phyloP scores from a whole-genome alignment of 2,797 vertebrate species.

The Manis pentadactyla region DNA sequence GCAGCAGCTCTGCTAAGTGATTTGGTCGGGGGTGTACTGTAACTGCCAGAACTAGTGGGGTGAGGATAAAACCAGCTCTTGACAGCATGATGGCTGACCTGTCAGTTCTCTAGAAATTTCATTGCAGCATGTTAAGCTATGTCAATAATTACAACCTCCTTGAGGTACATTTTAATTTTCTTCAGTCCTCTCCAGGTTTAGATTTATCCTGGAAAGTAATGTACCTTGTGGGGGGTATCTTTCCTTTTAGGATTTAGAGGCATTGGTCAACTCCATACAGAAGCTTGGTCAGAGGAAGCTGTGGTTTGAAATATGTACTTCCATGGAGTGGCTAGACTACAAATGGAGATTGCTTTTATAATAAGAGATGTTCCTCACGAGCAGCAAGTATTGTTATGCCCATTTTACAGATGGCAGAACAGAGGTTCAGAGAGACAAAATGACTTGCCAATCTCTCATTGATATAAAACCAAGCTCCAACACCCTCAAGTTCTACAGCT shows the following conservation, averaged over 20 bases:
- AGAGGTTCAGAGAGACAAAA: not conserved
- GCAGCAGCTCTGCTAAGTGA: not conserved
- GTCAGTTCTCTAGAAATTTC: not conserved
- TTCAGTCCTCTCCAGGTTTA: not conserved
- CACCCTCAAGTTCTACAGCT: not conserved
- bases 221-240: not conserved
- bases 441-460: not conserved
- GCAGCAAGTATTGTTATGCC: not conserved
- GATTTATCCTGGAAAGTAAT: not conserved
- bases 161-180: not conserved
- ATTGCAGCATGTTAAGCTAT: not conserved
- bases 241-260: not conserved
- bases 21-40: not conserved
- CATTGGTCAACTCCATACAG: not conserved
- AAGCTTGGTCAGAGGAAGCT: not conserved
- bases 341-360: not conserved
- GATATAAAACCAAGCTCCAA: not conserved
- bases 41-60: no score
- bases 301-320: not conserved
- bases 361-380: not conserved
- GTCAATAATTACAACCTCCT: not conserved
- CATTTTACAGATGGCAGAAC: not conserved
- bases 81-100: not conserved
- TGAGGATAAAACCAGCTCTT: not conserved
- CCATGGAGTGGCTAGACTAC: not conserved